These are phyloP conservation scores for Catocala fraxini DNA, from an alignment of 2,888 invertebrate genomes.

Conservation along the genomic window DNA sequence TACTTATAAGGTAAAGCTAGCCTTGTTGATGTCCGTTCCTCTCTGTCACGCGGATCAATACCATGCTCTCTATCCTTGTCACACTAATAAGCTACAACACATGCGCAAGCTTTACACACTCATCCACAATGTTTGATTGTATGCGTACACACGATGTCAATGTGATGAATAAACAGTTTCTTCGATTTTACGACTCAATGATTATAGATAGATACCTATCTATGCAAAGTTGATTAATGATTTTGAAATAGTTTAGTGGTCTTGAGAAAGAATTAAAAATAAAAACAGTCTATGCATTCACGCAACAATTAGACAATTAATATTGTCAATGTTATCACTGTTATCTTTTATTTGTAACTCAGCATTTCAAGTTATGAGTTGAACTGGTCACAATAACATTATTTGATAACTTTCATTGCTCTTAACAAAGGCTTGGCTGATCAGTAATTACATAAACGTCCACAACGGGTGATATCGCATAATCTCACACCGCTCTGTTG, in stretches of 20 bases:
- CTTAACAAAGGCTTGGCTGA: conserved; percentile 27
- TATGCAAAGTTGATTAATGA: conserved; percentile 81
- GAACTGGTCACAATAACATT: conserved; percentile 19
- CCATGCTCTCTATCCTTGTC: conserved; percentile 71
- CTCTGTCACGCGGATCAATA: conserved; percentile 70
- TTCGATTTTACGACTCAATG: conserved; percentile 85
- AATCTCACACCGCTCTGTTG: conserved; percentile 37
- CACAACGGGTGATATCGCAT: conserved; percentile 31
- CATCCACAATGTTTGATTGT: conserved; percentile 53
- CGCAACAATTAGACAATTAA: conserved; percentile 39
- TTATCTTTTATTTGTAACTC: conserved; percentile 34
- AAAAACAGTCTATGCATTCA: conserved; percentile 33
- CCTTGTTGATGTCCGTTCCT: conserved; percentile 78
- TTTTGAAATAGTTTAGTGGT: conserved; percentile 57
- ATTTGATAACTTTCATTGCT: conserved; percentile 19
- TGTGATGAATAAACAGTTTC: conserved; percentile 86
- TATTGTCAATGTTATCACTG: conserved; percentile 31
- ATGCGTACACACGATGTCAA: conserved; percentile 69
- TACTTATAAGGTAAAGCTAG: conserved; percentile 84
- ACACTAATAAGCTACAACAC: conserved; percentile 80
- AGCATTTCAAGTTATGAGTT: conserved; percentile 12
- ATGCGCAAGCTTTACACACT: conserved; percentile 58
- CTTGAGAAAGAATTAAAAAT: conserved; percentile 52
- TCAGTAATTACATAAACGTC: conserved; percentile 35
- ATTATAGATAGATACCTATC: conserved; percentile 81